Percentiles rank a stretch among this genome's conserved stretches.
Conservation (phyloP, 1,140 invertebrate species). For the Ridgeia piscesae region DNA sequence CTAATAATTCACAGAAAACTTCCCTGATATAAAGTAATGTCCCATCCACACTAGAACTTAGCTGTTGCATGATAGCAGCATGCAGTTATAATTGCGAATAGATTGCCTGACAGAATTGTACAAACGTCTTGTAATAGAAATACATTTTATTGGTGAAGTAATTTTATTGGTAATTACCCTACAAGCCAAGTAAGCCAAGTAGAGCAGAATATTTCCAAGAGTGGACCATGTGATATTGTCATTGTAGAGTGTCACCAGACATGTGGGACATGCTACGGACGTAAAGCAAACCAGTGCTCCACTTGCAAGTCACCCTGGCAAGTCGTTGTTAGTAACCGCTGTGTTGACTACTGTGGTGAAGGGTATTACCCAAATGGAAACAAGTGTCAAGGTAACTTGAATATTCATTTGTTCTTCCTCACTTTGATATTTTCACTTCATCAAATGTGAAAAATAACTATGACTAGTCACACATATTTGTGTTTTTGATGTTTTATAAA, state of each 20-base stretch:
- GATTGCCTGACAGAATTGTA: not conserved
- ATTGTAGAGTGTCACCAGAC: slow-evolving; percentile 33
- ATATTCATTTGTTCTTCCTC: slow-evolving; percentile 25
- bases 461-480: too few species aligned
- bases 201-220: not conserved
- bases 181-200: too few species aligned
- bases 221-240: not conserved
- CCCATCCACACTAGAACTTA: not conserved
- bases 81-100: not conserved
- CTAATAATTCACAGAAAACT: too few species aligned
- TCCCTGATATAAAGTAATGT: not conserved
- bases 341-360: slow-evolving; percentile 35
- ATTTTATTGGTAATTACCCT: not conserved
- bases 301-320: slow-evolving; percentile 31
- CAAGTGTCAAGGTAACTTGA: slow-evolving; percentile 35
- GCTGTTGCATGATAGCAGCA: not conserved
- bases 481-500: too few species aligned
- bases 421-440: slow-evolving; percentile 20
- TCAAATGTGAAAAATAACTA: too few species aligned
- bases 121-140: not conserved
- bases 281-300: slow-evolving; percentile 33
- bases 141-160: not conserved
- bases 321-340: slow-evolving; percentile 34
- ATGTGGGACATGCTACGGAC: slow-evolving; percentile 33
- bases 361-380: slow-evolving; percentile 34